phyloP scores from a whole-genome alignment of 1,140 invertebrate genomes.

The Drosophila insularis region DNA sequence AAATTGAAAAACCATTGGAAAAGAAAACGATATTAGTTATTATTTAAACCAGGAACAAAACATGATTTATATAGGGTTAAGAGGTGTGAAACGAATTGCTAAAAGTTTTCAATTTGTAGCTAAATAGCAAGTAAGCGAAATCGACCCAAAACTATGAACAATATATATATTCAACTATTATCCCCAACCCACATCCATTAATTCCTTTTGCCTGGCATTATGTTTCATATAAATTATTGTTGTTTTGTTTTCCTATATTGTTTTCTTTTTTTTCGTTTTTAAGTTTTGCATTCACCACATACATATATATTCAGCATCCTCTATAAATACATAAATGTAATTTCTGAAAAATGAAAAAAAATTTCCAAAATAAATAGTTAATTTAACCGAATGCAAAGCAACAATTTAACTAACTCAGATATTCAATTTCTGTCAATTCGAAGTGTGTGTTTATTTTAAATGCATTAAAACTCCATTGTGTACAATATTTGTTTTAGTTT shows the following conservation, averaged over 20 bases:
- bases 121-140: constrained; percentile 61
- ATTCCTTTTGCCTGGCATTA: constrained; percentile 31
- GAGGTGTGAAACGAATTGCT: background rate
- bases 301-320: constrained; percentile 5
- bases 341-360: constrained; percentile 23
- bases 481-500: constrained; percentile 24
- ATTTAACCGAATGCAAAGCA: constrained; percentile 71
- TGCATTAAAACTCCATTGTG: constrained; percentile 61
- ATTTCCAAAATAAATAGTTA: constrained; percentile 68
- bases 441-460: constrained; percentile 35
- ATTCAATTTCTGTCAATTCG: constrained; percentile 50
- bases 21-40: constrained; percentile 60
- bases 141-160: constrained; percentile 20
- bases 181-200: constrained; percentile 6
- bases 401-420: constrained; percentile 29
- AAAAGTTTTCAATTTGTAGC: constrained; percentile 51
- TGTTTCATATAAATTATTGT: constrained; percentile 24
- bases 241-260: background rate
- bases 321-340: constrained; percentile 58
- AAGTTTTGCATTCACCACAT: constrained; percentile 8
- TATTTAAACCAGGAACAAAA: constrained; percentile 46
- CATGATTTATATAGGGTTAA: constrained; percentile 13
- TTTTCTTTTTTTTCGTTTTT: background rate
- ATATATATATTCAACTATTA: constrained; percentile 8
- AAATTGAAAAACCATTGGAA: constrained; percentile 16